phyloP scores from a whole-genome alignment of 1,140 invertebrate species.

The Leptopilina boulardi region DNA sequence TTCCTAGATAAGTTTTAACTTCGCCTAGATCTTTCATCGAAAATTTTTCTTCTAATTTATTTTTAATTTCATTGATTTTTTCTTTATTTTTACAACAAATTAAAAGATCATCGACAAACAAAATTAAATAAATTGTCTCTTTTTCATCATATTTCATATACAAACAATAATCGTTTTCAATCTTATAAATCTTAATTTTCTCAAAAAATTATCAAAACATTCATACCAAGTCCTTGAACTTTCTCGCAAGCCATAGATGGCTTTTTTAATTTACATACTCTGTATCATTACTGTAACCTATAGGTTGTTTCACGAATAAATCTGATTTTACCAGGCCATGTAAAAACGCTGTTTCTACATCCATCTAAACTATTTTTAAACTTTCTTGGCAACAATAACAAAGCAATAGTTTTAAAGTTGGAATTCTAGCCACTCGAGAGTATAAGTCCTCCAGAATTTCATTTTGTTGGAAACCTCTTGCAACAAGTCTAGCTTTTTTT shows the following conservation, averaged over 20 bases:
- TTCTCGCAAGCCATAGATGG: conserved; percentile 51
- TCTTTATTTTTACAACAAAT: conserved; percentile 51
- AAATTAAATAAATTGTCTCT: conserved; percentile 53
- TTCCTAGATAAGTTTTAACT: conserved; percentile 46
- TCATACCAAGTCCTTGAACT: conserved; percentile 54
- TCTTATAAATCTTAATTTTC: conserved; percentile 46
- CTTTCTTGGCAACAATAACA: conserved; percentile 31
- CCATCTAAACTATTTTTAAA: conserved; percentile 65
- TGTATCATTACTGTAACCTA: conserved; percentile 50
- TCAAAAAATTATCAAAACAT: conserved; percentile 51
- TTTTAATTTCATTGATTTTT: conserved; percentile 44
- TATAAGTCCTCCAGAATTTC: conserved; percentile 58
- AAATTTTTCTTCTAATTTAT: conserved; percentile 45
- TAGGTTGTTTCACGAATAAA: conserved; percentile 66
- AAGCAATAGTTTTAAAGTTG: neutral
- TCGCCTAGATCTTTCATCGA: conserved; percentile 53
- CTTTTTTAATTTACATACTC: conserved; percentile 52
- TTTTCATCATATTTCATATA: conserved; percentile 48
- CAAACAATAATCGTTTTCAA: conserved; percentile 59
- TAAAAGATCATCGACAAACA: conserved; percentile 63
- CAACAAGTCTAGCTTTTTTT: conserved; percentile 67
- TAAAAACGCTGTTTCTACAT: conserved; percentile 70
- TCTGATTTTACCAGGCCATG: conserved; percentile 64
- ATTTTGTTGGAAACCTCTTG: conserved; percentile 66
- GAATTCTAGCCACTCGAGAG: conserved; percentile 1